Percentiles rank a stretch among this genome's conserved stretches.
These are phyloP conservation scores for Nematopogon swammerdamellus DNA, from an alignment of 2,888 invertebrate species.

Conservation along the genomic window DNA sequence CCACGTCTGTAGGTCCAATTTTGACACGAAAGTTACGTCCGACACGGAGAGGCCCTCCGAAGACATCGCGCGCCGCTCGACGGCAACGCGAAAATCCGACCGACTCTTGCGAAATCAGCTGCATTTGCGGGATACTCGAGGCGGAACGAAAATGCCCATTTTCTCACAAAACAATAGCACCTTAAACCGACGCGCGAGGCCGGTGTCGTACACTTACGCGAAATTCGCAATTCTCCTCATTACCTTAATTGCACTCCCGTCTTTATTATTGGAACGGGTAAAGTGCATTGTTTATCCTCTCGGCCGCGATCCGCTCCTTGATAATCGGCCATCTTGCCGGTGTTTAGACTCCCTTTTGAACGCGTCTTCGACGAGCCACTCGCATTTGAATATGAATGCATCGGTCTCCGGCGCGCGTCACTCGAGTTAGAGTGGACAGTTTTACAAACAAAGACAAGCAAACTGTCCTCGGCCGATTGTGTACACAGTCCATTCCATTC, in stretches of 20 bases:
- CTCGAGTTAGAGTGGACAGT: conserved; percentile 43
- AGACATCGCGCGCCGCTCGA: conserved; percentile 1
- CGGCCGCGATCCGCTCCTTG: background rate
- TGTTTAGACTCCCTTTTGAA: background rate
- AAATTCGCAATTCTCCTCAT: conserved; percentile 16
- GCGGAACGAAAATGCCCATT: conserved; percentile 26
- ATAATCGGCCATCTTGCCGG: background rate
- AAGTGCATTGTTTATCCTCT: background rate
- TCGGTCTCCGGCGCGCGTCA: conserved; percentile 5
- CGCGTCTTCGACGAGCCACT: conserved; percentile 19
- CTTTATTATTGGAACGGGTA: background rate
- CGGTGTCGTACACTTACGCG: conserved; percentile 18
- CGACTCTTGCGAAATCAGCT: conserved; percentile 21
- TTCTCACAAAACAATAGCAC: conserved; percentile 29
- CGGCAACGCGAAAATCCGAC: background rate
- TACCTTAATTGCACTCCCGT: background rate
- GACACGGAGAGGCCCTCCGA: conserved; percentile 1
- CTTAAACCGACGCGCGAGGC: conserved; percentile 14
- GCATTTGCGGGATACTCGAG: conserved; percentile 22
- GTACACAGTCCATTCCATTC: conserved; percentile 42
- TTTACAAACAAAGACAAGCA: conserved; percentile 44
- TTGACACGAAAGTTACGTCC: conserved; percentile 16
- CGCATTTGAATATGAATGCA: conserved; percentile 27
- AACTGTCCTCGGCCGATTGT: conserved; percentile 23
- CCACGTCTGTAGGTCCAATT: no score